Base-by-base conservation (phyloP, 2,113 vertebrate genomes). In the Leptosomus discolor region DNA sequence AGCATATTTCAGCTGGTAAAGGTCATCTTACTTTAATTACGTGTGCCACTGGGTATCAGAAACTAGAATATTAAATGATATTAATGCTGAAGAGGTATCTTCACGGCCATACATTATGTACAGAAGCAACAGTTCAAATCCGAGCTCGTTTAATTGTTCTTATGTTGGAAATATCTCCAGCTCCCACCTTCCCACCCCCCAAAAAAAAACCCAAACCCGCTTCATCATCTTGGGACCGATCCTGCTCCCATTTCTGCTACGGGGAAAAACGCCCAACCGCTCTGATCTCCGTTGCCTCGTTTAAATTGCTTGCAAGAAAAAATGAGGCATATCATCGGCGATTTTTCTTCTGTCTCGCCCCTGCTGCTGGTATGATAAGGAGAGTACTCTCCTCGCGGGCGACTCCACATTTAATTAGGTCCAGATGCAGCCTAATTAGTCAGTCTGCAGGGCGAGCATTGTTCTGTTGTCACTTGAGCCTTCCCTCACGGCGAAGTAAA, bases 391-490 rank as follows among this genome's bases (percentile, higher is more conserved):
- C 98, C 97, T 98, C 97, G 93, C 86, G 92, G 96, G 98, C 92
- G 98, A 97, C 98, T 98, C 98, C 97, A 95, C 58, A 73, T 97
- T 98, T 99, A 99, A 99, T 99, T 97, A 98, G 98, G 99, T 99
- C 99, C 99, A 99, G 99, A 99, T 99, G 99, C 96, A 50, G 89
- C 97, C 98, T 98, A 99, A 99, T 99, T 99, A 98, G 98, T 82
- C 95, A 2, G 93, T 96, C 97, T 97, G 97, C 96, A 85, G 97
- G 91, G 85, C 87, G 41, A 92, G 97, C 97, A 88, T 95, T 96
- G 89, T 95, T 95, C 41, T 41, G 85, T 97, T 95, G 97, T 98
- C 98, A 97, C 97, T 90, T 83, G 97, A 95, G 96, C 97, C 98
- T 97, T 91, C 97, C 92, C 97, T 97, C 92, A 87, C 85, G 70